Base-by-base conservation (phyloP, 2,797 vertebrate genomes). In the Arnoldichthys spilopterus region DNA sequence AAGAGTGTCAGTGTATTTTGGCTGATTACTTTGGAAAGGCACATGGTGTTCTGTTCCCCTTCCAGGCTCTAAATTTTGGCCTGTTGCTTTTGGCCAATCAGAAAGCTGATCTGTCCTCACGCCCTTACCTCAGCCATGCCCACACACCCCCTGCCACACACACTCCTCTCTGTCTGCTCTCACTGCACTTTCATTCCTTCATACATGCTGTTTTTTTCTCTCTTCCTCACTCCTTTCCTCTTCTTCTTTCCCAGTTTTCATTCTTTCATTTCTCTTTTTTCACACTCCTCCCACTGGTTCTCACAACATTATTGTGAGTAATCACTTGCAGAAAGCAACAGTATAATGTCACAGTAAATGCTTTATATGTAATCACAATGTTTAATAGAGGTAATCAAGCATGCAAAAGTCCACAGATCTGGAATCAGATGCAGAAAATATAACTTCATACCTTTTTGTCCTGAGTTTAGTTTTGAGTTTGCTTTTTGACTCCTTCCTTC, bases 31-130 rank as follows among this genome's bases (percentile, higher is more conserved):
- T 61, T 45, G 76, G 32, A 20, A 56, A 24, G 43, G 73, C 86
- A 87, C 88, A 88, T 91, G 87, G n/a, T n/a, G n/a, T n/a, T n/a
- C 87, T 86, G 87, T 89, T 85, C 86, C 70, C 54, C 76, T 73
- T 80, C 18, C 47, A 76, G 45, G 71, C 74, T 82, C 84, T 82
- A 85, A 85, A 89, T 90, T 88, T 85, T 88, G 81, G 81, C 82
- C 82, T 40, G 6, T 9, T 47, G 64, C 51, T 74, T 59, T 82
- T 69, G 77, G 56, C 92, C 91, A 93, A 93, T 93, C 86, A 68
- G 28, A 82, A 74, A 32, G 26, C 63, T 59, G 58, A 67, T 22
- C 9, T 5, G 62, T 18, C 43, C 49, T 53, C 90, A 91, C 89
- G 80, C 90, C 90, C 86, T 84, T 80, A 72, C 37, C 8, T 67